Conservation (phyloP, 2,113 vertebrate species). For the Clarias gariepinus region DNA sequence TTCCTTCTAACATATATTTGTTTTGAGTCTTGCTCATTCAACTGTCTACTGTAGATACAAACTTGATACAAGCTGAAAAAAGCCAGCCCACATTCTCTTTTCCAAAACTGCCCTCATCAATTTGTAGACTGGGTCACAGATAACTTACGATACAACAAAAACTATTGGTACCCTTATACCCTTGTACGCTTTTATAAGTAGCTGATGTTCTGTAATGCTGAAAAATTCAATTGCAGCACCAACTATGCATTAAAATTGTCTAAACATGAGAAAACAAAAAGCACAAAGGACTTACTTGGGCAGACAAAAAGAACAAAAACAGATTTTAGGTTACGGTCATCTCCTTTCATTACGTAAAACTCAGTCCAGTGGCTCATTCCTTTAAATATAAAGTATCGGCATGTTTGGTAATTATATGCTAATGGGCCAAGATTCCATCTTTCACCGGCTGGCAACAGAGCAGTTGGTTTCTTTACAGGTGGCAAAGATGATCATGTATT, state of each 20-base stretch:
- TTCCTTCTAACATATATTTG: conserved; percentile 13
- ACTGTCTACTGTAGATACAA: conserved; percentile 22
- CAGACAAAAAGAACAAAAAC: conserved; percentile 29
- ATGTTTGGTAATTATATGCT: conserved; percentile 11
- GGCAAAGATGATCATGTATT: background rate
- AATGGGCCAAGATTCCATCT: conserved; percentile 14
- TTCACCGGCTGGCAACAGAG: conserved; percentile 3
- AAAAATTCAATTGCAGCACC: background rate
- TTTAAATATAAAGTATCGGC: conserved; percentile 4
- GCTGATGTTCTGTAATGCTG: conserved; percentile 10
- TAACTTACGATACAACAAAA: background rate
- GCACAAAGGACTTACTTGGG: background rate
- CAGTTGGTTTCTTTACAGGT: conserved; percentile 10
- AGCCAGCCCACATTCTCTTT: background rate
- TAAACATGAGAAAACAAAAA: conserved; percentile 13
- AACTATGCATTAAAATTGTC: conserved; percentile 12
- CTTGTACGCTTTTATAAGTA: background rate
- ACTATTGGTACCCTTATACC: background rate
- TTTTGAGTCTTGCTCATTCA: conserved; percentile 23
- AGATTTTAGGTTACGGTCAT: background rate
- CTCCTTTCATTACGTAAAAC: background rate
- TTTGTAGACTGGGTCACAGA: background rate
- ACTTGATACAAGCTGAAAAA: conserved; percentile 18
- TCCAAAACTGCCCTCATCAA: background rate
- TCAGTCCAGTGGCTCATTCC: background rate